Conservation (phyloP, 2,113 vertebrate genomes). For the Myiopsitta monachus region DNA sequence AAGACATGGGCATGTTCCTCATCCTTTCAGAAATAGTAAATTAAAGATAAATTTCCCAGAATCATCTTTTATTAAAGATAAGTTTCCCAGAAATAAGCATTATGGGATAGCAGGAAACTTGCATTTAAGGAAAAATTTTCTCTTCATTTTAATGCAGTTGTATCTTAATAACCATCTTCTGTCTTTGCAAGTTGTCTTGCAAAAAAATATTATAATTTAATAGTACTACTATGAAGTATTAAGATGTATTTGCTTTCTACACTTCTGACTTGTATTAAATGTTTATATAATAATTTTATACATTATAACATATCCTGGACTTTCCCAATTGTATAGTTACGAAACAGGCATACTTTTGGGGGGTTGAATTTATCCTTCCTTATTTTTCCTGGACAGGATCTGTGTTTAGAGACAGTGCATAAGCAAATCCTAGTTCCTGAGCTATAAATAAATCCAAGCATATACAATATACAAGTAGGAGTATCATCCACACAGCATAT, state of each 20-base stretch:
- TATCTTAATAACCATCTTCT: not conserved
- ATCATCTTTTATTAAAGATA: too few relatives aligned
- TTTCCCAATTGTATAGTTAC: not conserved
- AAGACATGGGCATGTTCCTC: not conserved
- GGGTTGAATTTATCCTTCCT: not conserved
- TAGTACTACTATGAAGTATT: not conserved
- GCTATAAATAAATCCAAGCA: not conserved
- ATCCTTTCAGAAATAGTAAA: not conserved
- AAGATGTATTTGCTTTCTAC: not conserved
- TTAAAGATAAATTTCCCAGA: not conserved
- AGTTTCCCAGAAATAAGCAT: not conserved
- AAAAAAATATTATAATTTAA: not conserved
- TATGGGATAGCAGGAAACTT: not conserved
- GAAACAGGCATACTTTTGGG: not conserved
- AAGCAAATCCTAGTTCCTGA: not conserved
- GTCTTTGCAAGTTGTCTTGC: not conserved
- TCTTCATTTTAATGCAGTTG: not conserved
- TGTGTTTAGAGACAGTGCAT: not conserved
- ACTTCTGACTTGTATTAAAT: not conserved
- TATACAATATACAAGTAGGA: not conserved
- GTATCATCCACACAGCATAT: not conserved
- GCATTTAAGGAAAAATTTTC: not conserved
- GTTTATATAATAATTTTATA: not conserved
- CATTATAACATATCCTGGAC: not conserved
- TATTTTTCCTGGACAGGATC: not conserved